phyloP scores from a whole-genome alignment of 2,113 vertebrate species.

The Pseudorectes ferrugineus region DNA sequence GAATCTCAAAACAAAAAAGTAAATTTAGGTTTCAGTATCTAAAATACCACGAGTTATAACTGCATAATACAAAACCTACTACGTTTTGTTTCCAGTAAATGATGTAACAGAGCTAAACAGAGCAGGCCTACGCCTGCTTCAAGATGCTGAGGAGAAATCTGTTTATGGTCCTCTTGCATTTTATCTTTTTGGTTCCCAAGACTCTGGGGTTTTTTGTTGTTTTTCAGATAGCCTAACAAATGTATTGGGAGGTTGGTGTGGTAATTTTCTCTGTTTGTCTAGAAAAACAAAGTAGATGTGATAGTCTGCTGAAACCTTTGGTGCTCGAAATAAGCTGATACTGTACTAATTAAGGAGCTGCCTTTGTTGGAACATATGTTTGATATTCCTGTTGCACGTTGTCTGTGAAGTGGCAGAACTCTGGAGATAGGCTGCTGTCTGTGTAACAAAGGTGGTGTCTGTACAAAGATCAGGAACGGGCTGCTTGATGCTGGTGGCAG shows the following conservation, averaged over 20 bases:
- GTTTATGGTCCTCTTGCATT: neutral
- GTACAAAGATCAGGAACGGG: neutral
- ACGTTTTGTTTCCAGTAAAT: neutral
- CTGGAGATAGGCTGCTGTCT: neutral
- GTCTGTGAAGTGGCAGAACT: neutral
- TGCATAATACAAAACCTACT: neutral
- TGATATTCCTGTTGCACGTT: neutral
- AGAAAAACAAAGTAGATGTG: neutral
- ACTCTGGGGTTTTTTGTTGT: neutral
- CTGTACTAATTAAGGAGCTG: neutral
- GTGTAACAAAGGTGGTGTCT: conserved; percentile 14
- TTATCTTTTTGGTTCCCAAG: neutral
- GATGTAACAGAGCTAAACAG: neutral
- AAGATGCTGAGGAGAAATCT: neutral
- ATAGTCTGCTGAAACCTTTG: conserved; percentile 5
- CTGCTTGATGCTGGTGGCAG: neutral
- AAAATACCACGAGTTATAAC: neutral
- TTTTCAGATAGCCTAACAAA: neutral
- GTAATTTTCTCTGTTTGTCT: neutral
- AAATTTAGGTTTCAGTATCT: neutral
- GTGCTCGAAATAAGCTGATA: neutral
- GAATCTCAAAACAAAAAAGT: neutral
- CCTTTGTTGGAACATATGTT: neutral
- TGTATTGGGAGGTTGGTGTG: neutral
- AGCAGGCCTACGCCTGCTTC: neutral